Base-by-base conservation (phyloP, 1,140 invertebrate genomes). In the Metopolophium dirhodum region DNA sequence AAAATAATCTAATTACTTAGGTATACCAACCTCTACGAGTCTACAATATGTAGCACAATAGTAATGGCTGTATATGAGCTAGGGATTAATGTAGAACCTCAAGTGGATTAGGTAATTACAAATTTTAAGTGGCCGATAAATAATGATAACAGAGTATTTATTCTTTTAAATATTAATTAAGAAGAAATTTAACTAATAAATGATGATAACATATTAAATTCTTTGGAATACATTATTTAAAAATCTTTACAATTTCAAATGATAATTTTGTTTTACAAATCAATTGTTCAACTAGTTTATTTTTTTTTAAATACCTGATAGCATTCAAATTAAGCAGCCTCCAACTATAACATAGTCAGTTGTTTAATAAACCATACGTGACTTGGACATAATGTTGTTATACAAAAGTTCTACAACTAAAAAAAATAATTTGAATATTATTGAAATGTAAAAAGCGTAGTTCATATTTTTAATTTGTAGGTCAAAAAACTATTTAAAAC, bases 291-390 rank as follows among this genome's bases (percentile, higher is more conserved):
- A 41, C 41, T 41, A 30, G 89, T n/a, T 54, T 47, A 4, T 45
- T 90, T 90, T 82, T 82, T 49, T 87, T 87, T 2, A 86, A 57
- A 57, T 87, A 87, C 45, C 9, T 1, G 11, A 35, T 14, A 45
- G 88, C 8, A 22, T 57, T 90, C 41, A 61, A 26, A 90, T 61
- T 45, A 57, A 45, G 37, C 41, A 61, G 61, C 23, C 54, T 90
- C 26, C 54, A 90, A 90, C 20, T 41, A 45, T 41, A 90, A 20
- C 23, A 61, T 26, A 35, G 35, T 90, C 37, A 3, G 41, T 41
- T 68, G 9, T 85, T 92, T 92, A 54, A 68, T 82, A 82, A 85
- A 92, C 26, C n/a, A 83, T 51, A 91, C 8, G 22, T 91, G n/a
- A 91, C 49, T 88, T 47, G 2, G 85, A 87, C 45, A n/a, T 87